phyloP scores from a whole-genome alignment of 2,888 invertebrate species.

The Hoplodrina blanda region DNA sequence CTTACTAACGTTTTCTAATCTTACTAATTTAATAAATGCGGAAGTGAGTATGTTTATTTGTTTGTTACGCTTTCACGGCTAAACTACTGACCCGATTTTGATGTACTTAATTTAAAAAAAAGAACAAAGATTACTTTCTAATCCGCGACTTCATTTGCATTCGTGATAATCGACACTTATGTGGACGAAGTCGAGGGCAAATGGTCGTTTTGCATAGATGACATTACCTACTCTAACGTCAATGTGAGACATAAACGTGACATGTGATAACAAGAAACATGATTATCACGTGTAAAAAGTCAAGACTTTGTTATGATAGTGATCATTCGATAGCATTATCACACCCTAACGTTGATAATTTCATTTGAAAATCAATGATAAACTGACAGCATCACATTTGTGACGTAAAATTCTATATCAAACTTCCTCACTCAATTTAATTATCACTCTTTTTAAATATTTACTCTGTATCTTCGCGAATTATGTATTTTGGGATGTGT shows the following conservation, averaged over 20 bases:
- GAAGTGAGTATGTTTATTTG: no score
- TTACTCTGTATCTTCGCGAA: neutral
- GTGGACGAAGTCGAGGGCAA: no score
- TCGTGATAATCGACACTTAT: no score
- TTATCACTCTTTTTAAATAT: constrained; percentile 23
- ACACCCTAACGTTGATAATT: constrained; percentile 6
- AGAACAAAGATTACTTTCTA: no score
- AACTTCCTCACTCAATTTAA: constrained; percentile 17
- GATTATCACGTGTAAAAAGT: constrained; percentile 19
- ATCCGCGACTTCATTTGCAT: no score
- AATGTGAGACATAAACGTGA: constrained; percentile 6
- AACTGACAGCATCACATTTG: neutral
- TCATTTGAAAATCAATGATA: neutral
- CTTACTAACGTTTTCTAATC: no score
- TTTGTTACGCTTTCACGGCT: no score
- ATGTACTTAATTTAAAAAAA: no score
- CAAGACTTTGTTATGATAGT: constrained; percentile 7
- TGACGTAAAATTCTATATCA: neutral
- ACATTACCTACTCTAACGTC: constrained; percentile 16
- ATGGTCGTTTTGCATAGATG: neutral
- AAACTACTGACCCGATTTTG: no score
- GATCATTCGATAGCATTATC: constrained; percentile 23
- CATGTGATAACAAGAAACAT: constrained; percentile 14
- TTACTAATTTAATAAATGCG: no score
- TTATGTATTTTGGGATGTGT: constrained; percentile 23